Evolutionary conservation across 2,888 invertebrate species (phyloP), one percentile per base, ranked within the genome.

Genomic region (Dryocosmus kuriphilus): DNA sequence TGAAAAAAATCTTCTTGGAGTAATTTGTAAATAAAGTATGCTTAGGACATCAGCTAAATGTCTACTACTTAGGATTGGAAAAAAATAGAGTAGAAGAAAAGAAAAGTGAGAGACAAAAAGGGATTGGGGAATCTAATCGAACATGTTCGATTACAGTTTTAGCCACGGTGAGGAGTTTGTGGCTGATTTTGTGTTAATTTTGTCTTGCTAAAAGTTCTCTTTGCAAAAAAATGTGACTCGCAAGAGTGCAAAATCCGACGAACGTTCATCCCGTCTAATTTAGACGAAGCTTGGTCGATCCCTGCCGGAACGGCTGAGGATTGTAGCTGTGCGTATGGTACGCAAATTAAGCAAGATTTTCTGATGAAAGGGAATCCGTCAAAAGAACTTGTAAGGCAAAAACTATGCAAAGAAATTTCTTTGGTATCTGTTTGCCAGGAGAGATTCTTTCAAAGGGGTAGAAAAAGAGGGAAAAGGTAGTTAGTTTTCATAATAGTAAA

Each of bases 171-270:
- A 30, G 11, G 46, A 71, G n/a, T 51, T 71, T n/a, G 16, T 51
- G 11, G 46, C 30, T 41, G 6, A 27, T n/a, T 46, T 71, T 55
- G 55, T 55, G n/a, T 55, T 55, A 16, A 16, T 62, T 22, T 7
- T 35, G 63, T 41, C 63, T 65, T 65, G 63, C 24, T 38, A 14
- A 32, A 46, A 24, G n/a, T 67, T 41, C 38, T 14, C 30, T 51
- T 71, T 71, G 6, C 30, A 27, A 27, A n/a, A n/a, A 51, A 51
- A 30, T 71, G 71, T 71, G 30, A 14, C 71, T 71, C 71, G 27
- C 27, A 71, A 24, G 71, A 51, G 71, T 51, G 30, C 51, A 51
- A 46, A 71, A 51, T 63, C 14, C 11, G n/a, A 16, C 27, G n/a
- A n/a, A 51, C 30, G 24, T 51, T 30, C 30, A 46, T 71, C 71